phyloP scores from a whole-genome alignment of 1,140 invertebrate species.

The Sycobia sp. region DNA sequence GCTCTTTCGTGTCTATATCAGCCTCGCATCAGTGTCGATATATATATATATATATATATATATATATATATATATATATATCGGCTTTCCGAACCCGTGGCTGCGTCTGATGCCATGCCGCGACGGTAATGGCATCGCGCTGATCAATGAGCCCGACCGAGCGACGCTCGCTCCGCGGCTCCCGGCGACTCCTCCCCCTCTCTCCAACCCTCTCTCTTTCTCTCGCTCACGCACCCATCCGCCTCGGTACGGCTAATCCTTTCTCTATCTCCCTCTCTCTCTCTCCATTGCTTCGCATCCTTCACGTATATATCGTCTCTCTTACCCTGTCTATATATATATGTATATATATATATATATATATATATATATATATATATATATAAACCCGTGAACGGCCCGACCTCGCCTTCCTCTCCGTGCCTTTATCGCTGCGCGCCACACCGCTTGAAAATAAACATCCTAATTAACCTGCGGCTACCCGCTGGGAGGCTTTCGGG shows the following conservation, averaged over 20 bases:
- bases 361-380: no score
- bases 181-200: neutral
- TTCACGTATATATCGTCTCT: no score
- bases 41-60: no score
- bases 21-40: conserved; percentile 33
- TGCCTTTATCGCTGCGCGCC: no score
- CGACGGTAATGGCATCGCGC: conserved; percentile 32
- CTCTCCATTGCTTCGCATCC: neutral
- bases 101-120: no score
- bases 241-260: no score
- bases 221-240: neutral
- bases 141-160: conserved; percentile 40
- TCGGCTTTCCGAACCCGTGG: no score
- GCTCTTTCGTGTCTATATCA: conserved; percentile 30
- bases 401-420: no score
- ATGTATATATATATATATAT: no score
- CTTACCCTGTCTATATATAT: no score
- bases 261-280: neutral
- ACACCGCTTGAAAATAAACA: conserved; percentile 2
- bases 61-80: no score
- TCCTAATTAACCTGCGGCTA: conserved; percentile 8
- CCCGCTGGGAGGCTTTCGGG: neutral
- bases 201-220: neutral
- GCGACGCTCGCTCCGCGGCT: conserved; percentile 20
- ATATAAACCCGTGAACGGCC: no score